phyloP scores from a whole-genome alignment of 2,113 vertebrate species.

The Hemibagrus wyckioides region DNA sequence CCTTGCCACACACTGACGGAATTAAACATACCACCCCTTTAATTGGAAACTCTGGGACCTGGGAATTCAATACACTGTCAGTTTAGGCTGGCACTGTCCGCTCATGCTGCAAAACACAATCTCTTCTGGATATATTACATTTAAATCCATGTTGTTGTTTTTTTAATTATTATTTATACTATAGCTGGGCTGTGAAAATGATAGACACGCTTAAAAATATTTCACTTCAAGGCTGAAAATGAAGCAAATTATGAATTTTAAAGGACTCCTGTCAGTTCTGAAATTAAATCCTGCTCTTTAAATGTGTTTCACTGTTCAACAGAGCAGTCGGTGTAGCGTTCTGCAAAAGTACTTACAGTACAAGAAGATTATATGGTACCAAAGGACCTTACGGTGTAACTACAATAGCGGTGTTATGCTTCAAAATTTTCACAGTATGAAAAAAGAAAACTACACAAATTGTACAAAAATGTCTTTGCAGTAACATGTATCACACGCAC shows the following conservation, averaged over 20 bases:
- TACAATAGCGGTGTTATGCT: background rate
- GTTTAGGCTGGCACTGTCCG: slow-evolving; percentile 52
- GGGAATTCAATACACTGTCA: slow-evolving; percentile 66
- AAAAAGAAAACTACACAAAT: background rate
- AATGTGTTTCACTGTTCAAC: background rate
- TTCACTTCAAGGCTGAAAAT: background rate
- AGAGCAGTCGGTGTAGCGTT: background rate
- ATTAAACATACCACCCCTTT: slow-evolving; percentile 70
- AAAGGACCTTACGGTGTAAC: background rate
- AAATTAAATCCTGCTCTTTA: background rate
- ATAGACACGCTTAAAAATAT: background rate
- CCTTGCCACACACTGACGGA: slow-evolving; percentile 60
- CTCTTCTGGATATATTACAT: background rate
- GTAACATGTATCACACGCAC: background rate
- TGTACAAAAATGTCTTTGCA: background rate
- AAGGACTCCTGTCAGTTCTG: background rate
- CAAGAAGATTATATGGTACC: background rate
- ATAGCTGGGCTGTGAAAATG: background rate
- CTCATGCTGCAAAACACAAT: slow-evolving; percentile 12
- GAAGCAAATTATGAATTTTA: background rate
- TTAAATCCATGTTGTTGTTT: background rate
- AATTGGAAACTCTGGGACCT: slow-evolving; percentile 72
- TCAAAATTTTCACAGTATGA: background rate
- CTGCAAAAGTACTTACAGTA: background rate
- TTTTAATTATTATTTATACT: background rate